Evolutionary conservation across 2,113 vertebrate species (phyloP), one percentile per base, ranked within the genome.

Genomic region (Holacanthus passer): DNA sequence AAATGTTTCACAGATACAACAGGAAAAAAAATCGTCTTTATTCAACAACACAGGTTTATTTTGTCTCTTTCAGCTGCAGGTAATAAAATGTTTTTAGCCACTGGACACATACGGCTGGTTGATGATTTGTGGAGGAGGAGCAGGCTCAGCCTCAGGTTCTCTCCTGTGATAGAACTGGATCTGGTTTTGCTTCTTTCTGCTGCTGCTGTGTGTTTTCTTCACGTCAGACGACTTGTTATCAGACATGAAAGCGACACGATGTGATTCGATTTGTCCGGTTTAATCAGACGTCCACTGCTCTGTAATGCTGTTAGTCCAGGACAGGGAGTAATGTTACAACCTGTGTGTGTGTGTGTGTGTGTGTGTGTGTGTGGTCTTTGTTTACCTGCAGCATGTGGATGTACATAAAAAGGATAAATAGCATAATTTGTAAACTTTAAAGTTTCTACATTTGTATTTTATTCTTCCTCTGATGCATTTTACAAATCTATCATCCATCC

Each of bases 251-350:
- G 78, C 27, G 31, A 86, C 87, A 84, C 81, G 27, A 27, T 2
- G 50, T 82, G 79, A 92, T 92, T 86, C 24, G 4, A 90, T 92
- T 91, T 73, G 73, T 50, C 74, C 3, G 75, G 13, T 82, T 77
- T 82, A 84, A 90, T 89, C 82, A 82, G 86, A 83, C 67, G 60
- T 76, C 65, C n/a, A 63, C 68, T 66, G 80, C 32, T 69, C 29
- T 24, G 3, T 92, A 81, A 89, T 62, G 75, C 73, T 66, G 80
- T 90, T 90, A 92, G 24, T 12, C 11, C 39, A 22, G 73, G 62
- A 59, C 64, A 22, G 66, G 39, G 48, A 63, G 74, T 82, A 32
- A 78, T 43, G 84, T 69, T 81, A 62, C 64, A 75, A 27, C 60
- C 16, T 41, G n/a, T 31, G 55, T 48, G 60, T 69, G 29, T 84